Base-by-base conservation (phyloP, 2,888 invertebrate species). In the Sinohyriopsis cumingii region DNA sequence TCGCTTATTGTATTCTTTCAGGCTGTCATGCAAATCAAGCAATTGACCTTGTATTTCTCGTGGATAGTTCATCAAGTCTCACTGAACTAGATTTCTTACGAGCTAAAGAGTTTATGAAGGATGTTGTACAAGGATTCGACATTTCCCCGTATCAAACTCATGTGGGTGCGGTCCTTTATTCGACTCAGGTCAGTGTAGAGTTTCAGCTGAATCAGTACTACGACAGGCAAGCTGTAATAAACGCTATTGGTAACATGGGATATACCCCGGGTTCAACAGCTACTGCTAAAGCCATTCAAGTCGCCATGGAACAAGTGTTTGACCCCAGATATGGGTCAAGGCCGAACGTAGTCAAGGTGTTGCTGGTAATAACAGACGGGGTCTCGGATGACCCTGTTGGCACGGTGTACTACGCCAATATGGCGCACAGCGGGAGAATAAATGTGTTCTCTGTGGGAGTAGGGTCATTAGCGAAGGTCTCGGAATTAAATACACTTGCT, bases 61-160 rank as follows among this genome's bases (percentile, higher is more conserved):
- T 91, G 22, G 91, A 91, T 69, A 88, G 88, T 3, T 90, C 90
- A 4, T 87, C 89, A 15, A 89, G 89, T 22, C 79, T 91, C 45
- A 88, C 86, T 7, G 28, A 28, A 1, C 79, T 84, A 9, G 81
- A 86, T 57, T 90, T 91, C 74, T 79, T 56, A 19, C 63, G 77
- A 12, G 78, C 84, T 20, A 78, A 86, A 33, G n/a, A 63, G 18
- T 81, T 81, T 57, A 74, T 82, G n/a, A 63, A 59, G 15, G 65
- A 71, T 62, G 77, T 80, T 12, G 68, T 75, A 4, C 70, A 75
- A 56, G 73, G 70, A 6, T 79, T 80, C 60, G 61, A 64, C 12
- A 72, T 80, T 6, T 63, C 76, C 5, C 67, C 74, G 0, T 65
- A 54, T 19, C 68, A 79, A 64, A 79, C 81, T 0, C 73, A 73